Percentiles rank a stretch among this genome's conserved stretches.
Evolutionary conservation across 2,113 vertebrate species (phyloP).

Genomic region (Lutjanus erythropterus): DNA sequence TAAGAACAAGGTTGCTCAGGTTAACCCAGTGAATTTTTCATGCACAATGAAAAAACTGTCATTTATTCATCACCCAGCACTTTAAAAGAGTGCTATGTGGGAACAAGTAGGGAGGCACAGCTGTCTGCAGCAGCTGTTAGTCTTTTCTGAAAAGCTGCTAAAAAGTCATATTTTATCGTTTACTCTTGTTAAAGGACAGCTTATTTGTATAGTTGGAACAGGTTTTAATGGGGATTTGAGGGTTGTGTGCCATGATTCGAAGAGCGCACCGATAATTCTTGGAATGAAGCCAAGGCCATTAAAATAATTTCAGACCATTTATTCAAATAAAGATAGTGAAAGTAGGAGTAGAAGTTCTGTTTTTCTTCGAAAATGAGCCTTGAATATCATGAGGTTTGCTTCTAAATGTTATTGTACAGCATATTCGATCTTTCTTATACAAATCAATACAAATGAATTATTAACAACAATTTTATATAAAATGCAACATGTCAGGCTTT

Average conservation of each 20-base stretch:
- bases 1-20: slow-evolving; percentile 17
- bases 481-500: background rate
- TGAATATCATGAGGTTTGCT: background rate
- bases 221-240: slow-evolving; percentile 17
- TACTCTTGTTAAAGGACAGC: slow-evolving; percentile 13
- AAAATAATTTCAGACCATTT: slow-evolving; percentile 35
- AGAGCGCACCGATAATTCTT: background rate
- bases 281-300: slow-evolving; percentile 36
- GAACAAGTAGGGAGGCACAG: slow-evolving; percentile 32
- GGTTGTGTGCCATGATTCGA: slow-evolving; percentile 2
- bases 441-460: slow-evolving; percentile 1
- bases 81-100: slow-evolving; percentile 28
- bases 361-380: slow-evolving; percentile 7
- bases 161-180: slow-evolving; percentile 36
- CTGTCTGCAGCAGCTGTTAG: slow-evolving; percentile 49
- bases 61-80: slow-evolving; percentile 54
- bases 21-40: slow-evolving; percentile 28
- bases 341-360: slow-evolving; percentile 9
- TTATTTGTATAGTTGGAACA: background rate
- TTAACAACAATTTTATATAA: background rate
- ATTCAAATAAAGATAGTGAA: slow-evolving; percentile 17
- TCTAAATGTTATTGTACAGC: background rate
- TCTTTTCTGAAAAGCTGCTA: slow-evolving; percentile 34
- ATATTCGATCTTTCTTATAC: background rate
- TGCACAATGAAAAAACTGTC: slow-evolving; percentile 28